Evolutionary conservation across 2,113 vertebrate species (phyloP).

Genomic region (Pelvicachromis taeniatus): DNA sequence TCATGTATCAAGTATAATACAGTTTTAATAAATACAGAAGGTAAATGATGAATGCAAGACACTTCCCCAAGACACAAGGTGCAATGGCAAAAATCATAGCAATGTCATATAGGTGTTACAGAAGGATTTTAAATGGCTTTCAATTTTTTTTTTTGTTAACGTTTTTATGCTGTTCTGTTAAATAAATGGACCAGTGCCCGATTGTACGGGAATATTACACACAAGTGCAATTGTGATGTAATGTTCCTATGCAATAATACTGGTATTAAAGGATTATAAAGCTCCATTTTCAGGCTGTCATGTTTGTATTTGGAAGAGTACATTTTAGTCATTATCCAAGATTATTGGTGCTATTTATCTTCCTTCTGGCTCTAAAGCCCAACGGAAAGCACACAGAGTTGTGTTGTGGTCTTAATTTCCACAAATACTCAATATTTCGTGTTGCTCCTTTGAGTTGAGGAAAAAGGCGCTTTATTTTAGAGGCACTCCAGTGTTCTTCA

Average conservation of each 20-base stretch:
- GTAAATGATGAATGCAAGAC: neutral
- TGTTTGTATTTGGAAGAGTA: neutral
- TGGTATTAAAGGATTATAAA: neutral
- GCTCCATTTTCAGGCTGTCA: neutral
- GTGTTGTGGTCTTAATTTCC: neutral
- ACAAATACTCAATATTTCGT: neutral
- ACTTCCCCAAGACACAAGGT: neutral
- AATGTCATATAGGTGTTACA: neutral
- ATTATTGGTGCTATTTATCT: neutral
- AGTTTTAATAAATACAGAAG: neutral
- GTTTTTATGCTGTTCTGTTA: neutral
- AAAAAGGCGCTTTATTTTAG: neutral
- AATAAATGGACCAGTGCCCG: neutral
- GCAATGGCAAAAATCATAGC: neutral
- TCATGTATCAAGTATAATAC: neutral
- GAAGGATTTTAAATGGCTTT: neutral
- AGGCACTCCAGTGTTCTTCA: rapidly evolving
- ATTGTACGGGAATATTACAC: neutral
- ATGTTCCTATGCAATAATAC: neutral
- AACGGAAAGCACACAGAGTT: neutral
- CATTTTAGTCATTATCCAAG: neutral
- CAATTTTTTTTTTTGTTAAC: neutral
- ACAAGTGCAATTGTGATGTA: neutral
- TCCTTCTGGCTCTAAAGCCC: neutral
- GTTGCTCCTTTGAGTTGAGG: neutral